Base-by-base conservation (phyloP, 2,888 invertebrate species). In the Standfussiana lucernea region DNA sequence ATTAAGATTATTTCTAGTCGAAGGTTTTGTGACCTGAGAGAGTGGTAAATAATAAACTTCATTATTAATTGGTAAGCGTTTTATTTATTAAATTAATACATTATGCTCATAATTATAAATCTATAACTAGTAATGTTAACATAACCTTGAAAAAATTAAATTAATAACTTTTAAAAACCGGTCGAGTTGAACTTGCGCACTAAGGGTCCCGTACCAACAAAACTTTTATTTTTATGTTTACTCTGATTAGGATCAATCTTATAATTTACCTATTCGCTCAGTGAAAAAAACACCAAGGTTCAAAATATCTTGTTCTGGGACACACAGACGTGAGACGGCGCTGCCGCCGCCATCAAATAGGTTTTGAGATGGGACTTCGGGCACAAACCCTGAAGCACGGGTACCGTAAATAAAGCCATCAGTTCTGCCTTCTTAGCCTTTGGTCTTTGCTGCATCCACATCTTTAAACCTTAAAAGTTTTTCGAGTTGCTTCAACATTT, bases 401-500 rank as follows among this genome's bases (percentile, higher is more conserved):
- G 2, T 15, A 56, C 56, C 15, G 56, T 1, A 32, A 32, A 18
- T 28, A 0, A 56, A 56, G 15, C 13, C 8, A 13, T n/a, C 6
- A 28, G 28, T 28, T 56, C 28, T 6, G 53, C 59, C 18, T 32
- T 32, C 59, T 59, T 32, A 59, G 3, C 32, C 8, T 32, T 59
- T 59, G 10, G 10, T 61, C 21, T 61, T 61, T 21, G 32, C 32
- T 15, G 32, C 21, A 1, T 77, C 61, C 13, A 45, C 40, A 53
- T 91, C 89, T 80, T 84, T 90, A 72, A 93, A 92, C 79, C 92
- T 93, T 7, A 95, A 97, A 21, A 98, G 89, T 88, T 97, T 98
- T 75, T 97, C 97, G 1, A 98, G 93, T 89, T 97, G 97, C 72
- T 97, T 96, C 28, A 97, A 89, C 64, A 98, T 89, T 13, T 97